Evolutionary conservation across 2,113 vertebrate species (phyloP), one percentile per base, ranked within the genome.

Genomic region (Thunnus thynnus): DNA sequence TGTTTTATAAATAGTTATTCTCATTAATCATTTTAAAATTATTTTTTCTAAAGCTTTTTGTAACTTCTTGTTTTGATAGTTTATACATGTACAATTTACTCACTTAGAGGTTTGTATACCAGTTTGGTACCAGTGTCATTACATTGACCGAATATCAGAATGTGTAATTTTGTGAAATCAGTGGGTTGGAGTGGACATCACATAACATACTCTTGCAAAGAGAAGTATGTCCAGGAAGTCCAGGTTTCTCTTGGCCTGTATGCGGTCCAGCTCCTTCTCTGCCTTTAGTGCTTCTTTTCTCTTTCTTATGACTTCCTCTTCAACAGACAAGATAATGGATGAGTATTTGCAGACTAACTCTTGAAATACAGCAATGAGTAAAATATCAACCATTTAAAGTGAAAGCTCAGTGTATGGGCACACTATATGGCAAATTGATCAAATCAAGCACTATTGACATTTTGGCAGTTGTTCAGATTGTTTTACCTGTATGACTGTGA

Each of bases 141-240:
- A 14, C 3, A 48, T 2, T 66, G 7, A 16, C 13, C 3, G 7
- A 16, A 47, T 36, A 36, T 52, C 9, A 47, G 22, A 41, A 46
- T 8, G 0, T 73, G 8, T 22, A 13, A 12, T 30, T 54, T 63
- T 17, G 10, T 54, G 5, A 48, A 80, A 22, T 51, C 18, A 55
- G 4, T 56, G 17, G 6, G 16, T 7, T 41, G 13, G 4, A 65
- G n/a, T 1, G 13, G 16, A 44, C 13, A 30, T 32, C 9, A 48
- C 9, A 67, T 7, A n/a, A 95, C 96, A 90, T 92, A 99, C 97
- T 91, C 85, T 95, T 68, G 96, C 95, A 79, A 90, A 94, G 12
- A 98, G 94, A 20, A 99, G 96, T 60, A 99, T 97, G 82, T 99
- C 97, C 79, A 99, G 86, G 80, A 99, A 99, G 87, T 99, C 97